phyloP scores from a whole-genome alignment of 2,888 invertebrate genomes.

The Polyploca ridens region DNA sequence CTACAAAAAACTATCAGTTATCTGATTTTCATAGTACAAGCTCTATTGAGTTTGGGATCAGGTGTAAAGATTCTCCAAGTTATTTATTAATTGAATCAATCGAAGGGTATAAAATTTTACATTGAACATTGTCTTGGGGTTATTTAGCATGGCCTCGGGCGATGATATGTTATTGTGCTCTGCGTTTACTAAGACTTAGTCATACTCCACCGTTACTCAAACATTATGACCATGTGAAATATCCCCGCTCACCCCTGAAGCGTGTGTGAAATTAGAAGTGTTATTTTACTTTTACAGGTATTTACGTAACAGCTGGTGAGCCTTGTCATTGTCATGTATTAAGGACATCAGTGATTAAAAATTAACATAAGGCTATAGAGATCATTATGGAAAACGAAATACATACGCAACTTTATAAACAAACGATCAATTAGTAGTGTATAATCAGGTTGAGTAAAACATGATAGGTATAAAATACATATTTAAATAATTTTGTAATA shows the following conservation, averaged over 20 bases:
- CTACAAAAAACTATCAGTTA: too few species aligned
- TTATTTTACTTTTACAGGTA: too few species aligned
- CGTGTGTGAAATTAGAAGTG: not conserved
- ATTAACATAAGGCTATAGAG: not conserved
- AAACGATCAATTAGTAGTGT: not conserved
- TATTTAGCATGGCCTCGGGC: slow-evolving; percentile 42
- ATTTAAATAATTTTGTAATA: not conserved
- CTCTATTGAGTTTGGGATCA: too few species aligned
- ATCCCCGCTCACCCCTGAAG: not conserved
- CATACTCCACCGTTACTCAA: slow-evolving; percentile 43
- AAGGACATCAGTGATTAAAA: not conserved
- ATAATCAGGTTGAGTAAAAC: not conserved
- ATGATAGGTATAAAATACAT: not conserved
- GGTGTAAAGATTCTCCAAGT: too few species aligned
- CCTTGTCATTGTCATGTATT: too few species aligned
- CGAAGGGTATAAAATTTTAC: not conserved
- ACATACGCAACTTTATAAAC: too few species aligned
- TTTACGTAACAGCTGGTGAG: too few species aligned
- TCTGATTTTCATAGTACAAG: too few species aligned
- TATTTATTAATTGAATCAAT: not conserved
- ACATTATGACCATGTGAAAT: slow-evolving; percentile 28
- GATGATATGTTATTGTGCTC: slow-evolving; percentile 47
- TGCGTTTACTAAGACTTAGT: slow-evolving; percentile 10
- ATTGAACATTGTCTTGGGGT: not conserved
- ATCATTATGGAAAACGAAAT: not conserved